Evolutionary conservation across 2,113 vertebrate genomes (phyloP).

Genomic region (Eleginops maclovinus): DNA sequence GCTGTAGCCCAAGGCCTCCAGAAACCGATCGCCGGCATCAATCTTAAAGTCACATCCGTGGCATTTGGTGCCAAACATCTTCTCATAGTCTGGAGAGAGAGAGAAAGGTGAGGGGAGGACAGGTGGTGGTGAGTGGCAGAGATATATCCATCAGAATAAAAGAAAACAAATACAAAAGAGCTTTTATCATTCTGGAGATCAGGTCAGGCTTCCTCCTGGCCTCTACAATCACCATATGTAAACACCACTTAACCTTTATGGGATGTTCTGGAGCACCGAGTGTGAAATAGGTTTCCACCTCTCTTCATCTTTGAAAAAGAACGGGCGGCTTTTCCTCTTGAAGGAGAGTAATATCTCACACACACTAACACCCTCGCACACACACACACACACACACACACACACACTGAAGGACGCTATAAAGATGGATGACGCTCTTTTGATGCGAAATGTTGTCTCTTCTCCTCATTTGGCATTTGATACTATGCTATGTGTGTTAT

Average conservation of each 20-base stretch:
- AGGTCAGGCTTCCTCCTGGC: constrained; percentile 12
- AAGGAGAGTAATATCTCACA: constrained; percentile 19
- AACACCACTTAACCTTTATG: constrained; percentile 42
- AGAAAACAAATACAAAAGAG: constrained; percentile 21
- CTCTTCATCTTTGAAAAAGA: constrained; percentile 44
- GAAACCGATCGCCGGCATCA: constrained; percentile 97
- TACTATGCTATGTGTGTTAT: constrained; percentile 36
- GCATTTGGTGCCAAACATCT: constrained; percentile 99
- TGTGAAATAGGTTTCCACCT: constrained; percentile 35
- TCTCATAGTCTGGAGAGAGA: constrained; percentile 91
- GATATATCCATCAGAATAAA: constrained; percentile 9
- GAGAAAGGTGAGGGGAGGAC: constrained; percentile 4
- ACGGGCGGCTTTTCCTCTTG: constrained; percentile 11
- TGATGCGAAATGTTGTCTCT: constrained; percentile 15
- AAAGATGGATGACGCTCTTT: constrained; percentile 27
- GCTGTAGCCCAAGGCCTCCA: constrained; percentile 98
- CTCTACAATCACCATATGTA: constrained; percentile 24
- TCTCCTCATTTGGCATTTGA: constrained; percentile 18
- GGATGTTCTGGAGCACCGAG: constrained; percentile 13
- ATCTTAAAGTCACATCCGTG: constrained; percentile 99
- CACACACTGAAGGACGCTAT: constrained; percentile 7
- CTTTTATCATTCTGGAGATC: constrained; percentile 21
- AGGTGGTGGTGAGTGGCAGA: neutral
- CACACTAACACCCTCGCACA: neutral
- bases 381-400: constrained; percentile 1